phyloP scores from a whole-genome alignment of 2,113 vertebrate species.

The Phalacrocorax pelagicus region DNA sequence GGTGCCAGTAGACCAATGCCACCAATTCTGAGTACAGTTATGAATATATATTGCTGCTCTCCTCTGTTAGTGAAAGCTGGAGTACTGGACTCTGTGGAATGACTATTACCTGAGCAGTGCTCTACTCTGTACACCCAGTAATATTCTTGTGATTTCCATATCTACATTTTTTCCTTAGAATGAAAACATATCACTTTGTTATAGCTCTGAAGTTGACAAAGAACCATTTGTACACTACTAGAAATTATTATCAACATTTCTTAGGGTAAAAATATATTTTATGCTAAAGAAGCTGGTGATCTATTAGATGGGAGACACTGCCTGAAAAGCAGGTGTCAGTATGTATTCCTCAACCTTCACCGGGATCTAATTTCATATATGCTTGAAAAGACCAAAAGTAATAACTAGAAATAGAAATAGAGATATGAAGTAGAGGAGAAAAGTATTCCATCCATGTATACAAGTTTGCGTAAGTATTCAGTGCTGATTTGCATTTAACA shows the following conservation, averaged over 20 bases:
- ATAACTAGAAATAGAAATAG: not conserved
- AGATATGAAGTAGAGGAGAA: not conserved
- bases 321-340: not conserved
- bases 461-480: not conserved
- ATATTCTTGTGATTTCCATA: not conserved
- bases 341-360: not conserved
- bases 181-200: not conserved
- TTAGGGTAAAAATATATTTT: not conserved
- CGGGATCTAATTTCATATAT: not conserved
- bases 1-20: not conserved
- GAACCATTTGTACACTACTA: not conserved
- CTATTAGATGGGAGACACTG: not conserved
- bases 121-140: not conserved
- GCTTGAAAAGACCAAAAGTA: not conserved
- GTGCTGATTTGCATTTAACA: not conserved
- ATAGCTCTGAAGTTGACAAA: not conserved
- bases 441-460: not conserved
- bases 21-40: not conserved
- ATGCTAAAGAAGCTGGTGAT: not conserved
- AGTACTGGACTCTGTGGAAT: not conserved
- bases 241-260: not conserved
- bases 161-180: not conserved
- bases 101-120: not conserved
- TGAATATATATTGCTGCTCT: slow-evolving; percentile 1
- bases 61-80: not conserved